A percentile compares a stretch with the other conserved stretches of the same genome.
These are phyloP conservation scores for Halcyon malimbica DNA, from an alignment of 2,113 vertebrate species.

Conservation along the genomic window DNA sequence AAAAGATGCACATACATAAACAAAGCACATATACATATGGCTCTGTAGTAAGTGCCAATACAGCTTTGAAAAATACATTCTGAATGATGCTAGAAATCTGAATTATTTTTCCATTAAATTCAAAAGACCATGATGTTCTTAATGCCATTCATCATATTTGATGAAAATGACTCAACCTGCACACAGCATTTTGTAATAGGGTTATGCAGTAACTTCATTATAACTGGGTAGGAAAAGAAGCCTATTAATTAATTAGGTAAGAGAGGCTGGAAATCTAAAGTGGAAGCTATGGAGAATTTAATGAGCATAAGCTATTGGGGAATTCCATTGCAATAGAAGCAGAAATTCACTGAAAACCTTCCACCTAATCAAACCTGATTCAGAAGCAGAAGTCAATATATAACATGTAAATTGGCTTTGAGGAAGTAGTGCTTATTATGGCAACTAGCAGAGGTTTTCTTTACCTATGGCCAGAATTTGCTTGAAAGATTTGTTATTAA, in stretches of 20 bases:
- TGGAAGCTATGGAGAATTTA: neutral
- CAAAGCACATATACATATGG: neutral
- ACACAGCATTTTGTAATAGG: slow-evolving; percentile 19
- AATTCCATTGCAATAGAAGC: neutral
- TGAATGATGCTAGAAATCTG: neutral
- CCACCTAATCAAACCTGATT: neutral
- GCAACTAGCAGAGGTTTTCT: neutral
- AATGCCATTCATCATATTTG: neutral
- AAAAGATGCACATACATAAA: neutral
- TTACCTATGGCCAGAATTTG: neutral
- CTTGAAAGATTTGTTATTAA: neutral
- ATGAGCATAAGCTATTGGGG: neutral
- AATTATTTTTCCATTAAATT: slow-evolving; percentile 15
- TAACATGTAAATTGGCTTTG: neutral
- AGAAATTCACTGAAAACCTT: neutral
- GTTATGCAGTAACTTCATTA: slow-evolving; percentile 12
- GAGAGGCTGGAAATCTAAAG: neutral
- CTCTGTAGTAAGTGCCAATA: neutral
- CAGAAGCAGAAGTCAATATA: neutral
- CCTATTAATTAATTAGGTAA: neutral
- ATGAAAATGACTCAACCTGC: slow-evolving; percentile 34
- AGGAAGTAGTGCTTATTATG: neutral
- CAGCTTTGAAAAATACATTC: neutral
- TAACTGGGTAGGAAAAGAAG: neutral
- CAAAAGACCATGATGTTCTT: neutral